Evolutionary conservation across 2,797 vertebrate species (phyloP).

Genomic region (Sebastes flavidus): DNA sequence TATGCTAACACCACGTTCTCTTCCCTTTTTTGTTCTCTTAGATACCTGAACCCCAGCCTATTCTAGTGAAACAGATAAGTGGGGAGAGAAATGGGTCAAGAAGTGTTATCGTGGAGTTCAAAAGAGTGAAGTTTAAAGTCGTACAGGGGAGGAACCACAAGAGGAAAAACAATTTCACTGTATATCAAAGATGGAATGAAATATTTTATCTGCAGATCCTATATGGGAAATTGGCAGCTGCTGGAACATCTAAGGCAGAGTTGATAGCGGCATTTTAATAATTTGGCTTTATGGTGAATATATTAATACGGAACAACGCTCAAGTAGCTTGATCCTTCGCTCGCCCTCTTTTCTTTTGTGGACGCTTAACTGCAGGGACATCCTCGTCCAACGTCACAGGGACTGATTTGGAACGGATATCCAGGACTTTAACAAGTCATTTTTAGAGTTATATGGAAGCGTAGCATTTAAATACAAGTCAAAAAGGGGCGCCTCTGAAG

Average conservation of each 20-base stretch:
- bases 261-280: conserved; percentile 28
- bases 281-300: conserved; percentile 30
- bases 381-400: conserved; percentile 29
- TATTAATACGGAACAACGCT: conserved; percentile 34
- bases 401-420: conserved; percentile 18
- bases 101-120: conserved; percentile 51
- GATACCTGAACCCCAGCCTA: conserved; percentile 56
- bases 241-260: neutral
- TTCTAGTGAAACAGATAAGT: conserved; percentile 31
- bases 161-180: conserved; percentile 10
- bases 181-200: neutral
- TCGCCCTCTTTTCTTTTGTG: neutral
- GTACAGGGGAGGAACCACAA: conserved; percentile 2
- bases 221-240: conserved; percentile 8
- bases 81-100: conserved; percentile 42
- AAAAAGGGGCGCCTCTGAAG: conserved; percentile 35
- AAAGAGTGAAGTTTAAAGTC: conserved; percentile 45
- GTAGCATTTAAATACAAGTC: conserved; percentile 62
- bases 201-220: neutral
- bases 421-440: conserved; percentile 40
- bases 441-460: conserved; percentile 37
- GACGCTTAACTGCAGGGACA: neutral
- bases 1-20: conserved; percentile 37
- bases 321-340: conserved; percentile 11
- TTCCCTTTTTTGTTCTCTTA: conserved; percentile 37